phyloP scores from a whole-genome alignment of 2,113 vertebrate species.

The Sylvilagus bachmani region DNA sequence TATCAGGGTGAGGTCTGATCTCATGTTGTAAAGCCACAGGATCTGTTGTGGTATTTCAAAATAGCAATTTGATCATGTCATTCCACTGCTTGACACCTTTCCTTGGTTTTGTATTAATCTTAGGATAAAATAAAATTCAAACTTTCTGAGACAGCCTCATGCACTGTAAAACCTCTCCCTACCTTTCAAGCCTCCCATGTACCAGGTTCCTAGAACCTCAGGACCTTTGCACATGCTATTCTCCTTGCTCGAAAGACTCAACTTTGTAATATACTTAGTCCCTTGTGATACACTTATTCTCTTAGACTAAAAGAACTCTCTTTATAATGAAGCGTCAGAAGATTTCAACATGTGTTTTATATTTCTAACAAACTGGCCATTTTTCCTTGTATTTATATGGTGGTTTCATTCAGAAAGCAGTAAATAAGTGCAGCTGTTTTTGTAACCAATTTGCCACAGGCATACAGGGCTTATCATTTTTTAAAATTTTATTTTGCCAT shows the following conservation, averaged over 20 bases:
- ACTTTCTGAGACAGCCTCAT: not conserved
- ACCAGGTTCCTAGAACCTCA: not conserved
- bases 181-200: rapidly evolving
- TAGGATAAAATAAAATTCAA: not conserved
- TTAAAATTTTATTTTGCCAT: not conserved
- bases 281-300: not conserved
- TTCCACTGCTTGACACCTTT: not conserved
- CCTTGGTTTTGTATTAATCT: not conserved
- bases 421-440: not conserved
- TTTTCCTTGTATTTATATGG: not conserved
- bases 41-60: not conserved
- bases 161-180: not conserved
- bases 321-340: not conserved
- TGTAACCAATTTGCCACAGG: not conserved
- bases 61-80: not conserved
- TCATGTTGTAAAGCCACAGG: not conserved
- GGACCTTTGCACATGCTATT: not conserved
- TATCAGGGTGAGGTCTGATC: not conserved
- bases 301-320: not conserved
- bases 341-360: not conserved
- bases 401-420: not conserved
- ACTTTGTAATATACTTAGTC: not conserved
- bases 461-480: conserved; percentile 3
- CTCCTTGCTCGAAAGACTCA: not conserved
- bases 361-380: not conserved